A percentile compares a stretch with the other conserved stretches of the same genome.
Evolutionary conservation across 30 jellyfish, hydroid and myxozoan genomes (phyloP).

Genomic region (Aurelia aurita): DNA sequence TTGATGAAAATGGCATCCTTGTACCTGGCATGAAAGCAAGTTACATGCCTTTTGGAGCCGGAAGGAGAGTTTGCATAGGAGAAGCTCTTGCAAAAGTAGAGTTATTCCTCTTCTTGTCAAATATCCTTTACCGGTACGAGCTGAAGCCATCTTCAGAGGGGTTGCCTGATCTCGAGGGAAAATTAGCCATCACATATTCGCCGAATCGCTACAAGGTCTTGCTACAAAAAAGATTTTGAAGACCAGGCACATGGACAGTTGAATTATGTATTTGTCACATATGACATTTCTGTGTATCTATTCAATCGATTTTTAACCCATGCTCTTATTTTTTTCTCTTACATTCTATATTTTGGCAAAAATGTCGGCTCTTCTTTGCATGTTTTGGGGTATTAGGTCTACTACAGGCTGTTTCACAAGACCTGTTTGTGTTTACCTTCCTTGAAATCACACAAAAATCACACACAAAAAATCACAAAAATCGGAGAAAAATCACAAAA

Average conservation of each 20-base stretch:
- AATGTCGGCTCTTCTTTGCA: no score
- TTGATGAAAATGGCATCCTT: conserved; percentile 72
- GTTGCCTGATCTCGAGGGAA: conserved; percentile 74
- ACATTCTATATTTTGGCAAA: no score
- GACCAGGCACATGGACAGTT: background rate
- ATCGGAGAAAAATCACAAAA: no score
- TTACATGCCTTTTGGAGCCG: conserved; percentile 93
- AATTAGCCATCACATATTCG: conserved; percentile 36
- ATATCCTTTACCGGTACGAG: conserved; percentile 53
- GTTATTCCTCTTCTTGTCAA: conserved; percentile 60
- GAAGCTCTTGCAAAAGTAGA: conserved; percentile 87
- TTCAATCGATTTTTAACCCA: no score
- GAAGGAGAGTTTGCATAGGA: conserved; percentile 91
- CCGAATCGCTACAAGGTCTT: conserved; percentile 56
- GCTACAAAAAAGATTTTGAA: conserved; percentile 5
- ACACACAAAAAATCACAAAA: no score
- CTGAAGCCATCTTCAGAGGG: conserved; percentile 41
- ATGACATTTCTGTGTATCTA: no score
- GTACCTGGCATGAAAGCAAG: conserved; percentile 47
- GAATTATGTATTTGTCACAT: no score
- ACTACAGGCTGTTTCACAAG: no score
- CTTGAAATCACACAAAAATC: no score
- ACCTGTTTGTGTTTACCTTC: no score
- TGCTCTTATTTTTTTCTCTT: no score
- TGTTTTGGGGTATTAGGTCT: no score